A percentile compares a stretch with the other conserved stretches of the same genome.
These are phyloP conservation scores for Lamprologus lemairii DNA, from an alignment of 2,113 vertebrate genomes.

Conservation along the genomic window DNA sequence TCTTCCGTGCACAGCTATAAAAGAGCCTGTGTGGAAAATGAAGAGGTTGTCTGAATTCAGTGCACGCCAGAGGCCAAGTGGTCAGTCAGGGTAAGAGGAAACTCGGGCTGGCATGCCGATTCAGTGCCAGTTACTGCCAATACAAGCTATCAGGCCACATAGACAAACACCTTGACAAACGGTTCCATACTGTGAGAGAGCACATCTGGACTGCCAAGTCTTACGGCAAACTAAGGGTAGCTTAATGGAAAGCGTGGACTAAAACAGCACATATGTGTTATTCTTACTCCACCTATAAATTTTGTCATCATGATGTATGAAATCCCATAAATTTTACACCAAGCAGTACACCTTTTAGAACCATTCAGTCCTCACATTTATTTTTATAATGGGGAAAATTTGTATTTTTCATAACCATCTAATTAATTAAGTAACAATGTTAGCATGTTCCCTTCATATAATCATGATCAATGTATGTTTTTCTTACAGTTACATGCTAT, in stretches of 20 bases:
- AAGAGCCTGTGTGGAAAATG: conserved; percentile 34
- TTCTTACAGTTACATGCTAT: neutral
- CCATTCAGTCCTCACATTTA: conserved; percentile 3
- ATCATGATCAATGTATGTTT: neutral
- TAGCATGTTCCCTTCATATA: neutral
- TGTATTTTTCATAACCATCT: neutral
- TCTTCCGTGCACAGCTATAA: conserved; percentile 36
- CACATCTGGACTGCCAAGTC: conserved; percentile 22
- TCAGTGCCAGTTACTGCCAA: conserved; percentile 47
- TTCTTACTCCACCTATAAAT: conserved; percentile 25
- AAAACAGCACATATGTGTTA: conserved; percentile 18
- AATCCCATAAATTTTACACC: neutral
- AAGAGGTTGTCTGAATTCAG: conserved; percentile 27
- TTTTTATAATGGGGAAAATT: neutral
- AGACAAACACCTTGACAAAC: conserved; percentile 24
- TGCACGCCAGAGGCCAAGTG: conserved; percentile 25
- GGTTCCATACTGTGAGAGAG: neutral
- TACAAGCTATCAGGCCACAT: conserved; percentile 44
- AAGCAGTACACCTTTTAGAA: neutral
- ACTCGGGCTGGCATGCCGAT: conserved; percentile 19
- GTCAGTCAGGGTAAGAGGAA: conserved; percentile 49
- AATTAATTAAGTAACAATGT: neutral
- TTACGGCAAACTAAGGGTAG: conserved; percentile 10
- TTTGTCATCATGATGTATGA: conserved; percentile 19
- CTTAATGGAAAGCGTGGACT: conserved; percentile 42